Conservation (phyloP, 2,888 invertebrate genomes). For the Choreutis nemorana region DNA sequence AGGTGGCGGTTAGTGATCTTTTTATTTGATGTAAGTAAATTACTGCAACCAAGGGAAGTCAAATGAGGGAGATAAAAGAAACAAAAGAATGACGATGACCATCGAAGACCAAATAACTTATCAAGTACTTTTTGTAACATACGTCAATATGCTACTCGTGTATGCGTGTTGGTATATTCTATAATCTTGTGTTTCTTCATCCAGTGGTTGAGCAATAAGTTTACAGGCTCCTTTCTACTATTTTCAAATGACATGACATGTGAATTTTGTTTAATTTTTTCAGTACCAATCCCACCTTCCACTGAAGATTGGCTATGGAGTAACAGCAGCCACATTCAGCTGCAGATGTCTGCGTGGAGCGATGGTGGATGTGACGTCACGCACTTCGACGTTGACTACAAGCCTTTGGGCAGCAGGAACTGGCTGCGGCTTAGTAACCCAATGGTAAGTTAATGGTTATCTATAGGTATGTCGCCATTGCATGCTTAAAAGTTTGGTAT, state of each 20-base stretch:
- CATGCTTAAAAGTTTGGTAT: too few species aligned
- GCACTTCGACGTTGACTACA: conserved; percentile 79
- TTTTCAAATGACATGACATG: too few species aligned
- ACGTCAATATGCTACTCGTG: too few species aligned
- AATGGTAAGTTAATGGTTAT: conserved; percentile 24
- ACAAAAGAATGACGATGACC: too few species aligned
- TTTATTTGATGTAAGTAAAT: background rate
- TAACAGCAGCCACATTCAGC: conserved; percentile 79
- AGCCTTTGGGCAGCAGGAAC: conserved; percentile 48
- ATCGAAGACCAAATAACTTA: too few species aligned
- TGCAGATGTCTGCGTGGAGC: conserved; percentile 84
- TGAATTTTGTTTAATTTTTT: conserved; percentile 11
- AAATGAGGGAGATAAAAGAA: too few species aligned
- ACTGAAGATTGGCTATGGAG: conserved; percentile 79
- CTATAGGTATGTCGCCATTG: too few species aligned
- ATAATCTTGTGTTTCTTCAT: background rate
- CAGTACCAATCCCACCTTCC: conserved; percentile 72
- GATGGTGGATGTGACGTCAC: conserved; percentile 84
- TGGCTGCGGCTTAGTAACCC: conserved; percentile 45
- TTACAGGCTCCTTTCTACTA: too few species aligned
- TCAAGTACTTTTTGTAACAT: too few species aligned
- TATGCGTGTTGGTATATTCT: too few species aligned
- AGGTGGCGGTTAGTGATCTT: conserved; percentile 59
- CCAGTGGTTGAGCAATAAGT: too few species aligned
- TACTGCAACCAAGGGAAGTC: too few species aligned